phyloP scores from a whole-genome alignment of 2,113 vertebrate species.

The Proterorhinus semilunaris region DNA sequence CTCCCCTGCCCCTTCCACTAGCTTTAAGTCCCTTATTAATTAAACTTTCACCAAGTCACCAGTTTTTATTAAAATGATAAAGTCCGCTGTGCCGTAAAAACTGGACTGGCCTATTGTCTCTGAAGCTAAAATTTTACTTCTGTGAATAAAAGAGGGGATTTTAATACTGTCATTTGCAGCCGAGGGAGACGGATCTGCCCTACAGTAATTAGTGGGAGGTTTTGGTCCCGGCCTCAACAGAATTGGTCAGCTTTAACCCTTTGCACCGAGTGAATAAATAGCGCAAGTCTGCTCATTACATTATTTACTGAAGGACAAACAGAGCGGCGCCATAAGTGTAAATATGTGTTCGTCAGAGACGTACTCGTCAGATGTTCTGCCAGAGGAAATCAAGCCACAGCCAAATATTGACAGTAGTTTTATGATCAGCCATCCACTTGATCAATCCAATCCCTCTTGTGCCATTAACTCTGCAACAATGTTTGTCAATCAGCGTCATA shows the following conservation, averaged over 20 bases:
- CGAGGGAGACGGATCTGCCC: constrained; percentile 57
- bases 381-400: constrained; percentile 58
- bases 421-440: constrained; percentile 71
- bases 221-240: constrained; percentile 55
- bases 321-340: constrained; percentile 52
- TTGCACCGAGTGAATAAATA: constrained; percentile 57
- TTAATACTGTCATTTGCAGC: constrained; percentile 65
- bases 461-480: constrained; percentile 70
- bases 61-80: constrained; percentile 80
- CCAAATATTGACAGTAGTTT: constrained; percentile 69
- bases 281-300: constrained; percentile 41
- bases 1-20: constrained; percentile 74
- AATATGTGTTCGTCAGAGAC: constrained; percentile 59
- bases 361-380: constrained; percentile 46
- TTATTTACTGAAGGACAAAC: constrained; percentile 52
- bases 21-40: constrained; percentile 82
- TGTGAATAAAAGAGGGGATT: constrained; percentile 70
- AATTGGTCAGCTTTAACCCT: constrained; percentile 69
- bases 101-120: constrained; percentile 70
- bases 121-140: constrained; percentile 69
- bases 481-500: constrained; percentile 68
- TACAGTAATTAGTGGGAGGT: constrained; percentile 65
- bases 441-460: constrained; percentile 75
- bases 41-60: constrained; percentile 81
- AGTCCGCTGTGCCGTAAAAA: constrained; percentile 70